A percentile compares a stretch with the other conserved stretches of the same genome.
These are phyloP conservation scores for Thysanoteuthis rhombus DNA, from an alignment of 2,888 invertebrate genomes.

Conservation along the genomic window DNA sequence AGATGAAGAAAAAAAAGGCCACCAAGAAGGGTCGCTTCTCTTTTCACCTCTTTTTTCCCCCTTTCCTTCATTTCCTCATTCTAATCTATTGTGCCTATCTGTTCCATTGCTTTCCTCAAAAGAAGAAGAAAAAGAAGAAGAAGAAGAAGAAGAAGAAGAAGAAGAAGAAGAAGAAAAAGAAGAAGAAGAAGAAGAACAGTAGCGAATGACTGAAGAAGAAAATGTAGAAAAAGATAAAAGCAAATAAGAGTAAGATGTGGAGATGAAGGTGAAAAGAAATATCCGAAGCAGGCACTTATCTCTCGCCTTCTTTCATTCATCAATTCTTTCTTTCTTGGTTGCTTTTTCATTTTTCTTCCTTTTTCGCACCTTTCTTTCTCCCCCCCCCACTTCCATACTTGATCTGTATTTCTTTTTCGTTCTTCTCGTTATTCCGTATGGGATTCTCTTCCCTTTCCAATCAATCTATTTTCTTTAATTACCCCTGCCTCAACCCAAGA, in stretches of 20 bases:
- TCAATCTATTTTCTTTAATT: not conserved
- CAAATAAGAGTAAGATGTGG: not conserved
- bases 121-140: not conserved
- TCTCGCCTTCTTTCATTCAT: too few species aligned
- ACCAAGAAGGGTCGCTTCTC: not conserved
- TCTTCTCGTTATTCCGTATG: not conserved
- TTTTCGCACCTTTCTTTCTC: not conserved
- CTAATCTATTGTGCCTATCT: too few species aligned
- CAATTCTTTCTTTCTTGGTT: too few species aligned
- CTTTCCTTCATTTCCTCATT: not conserved
- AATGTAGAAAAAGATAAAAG: not conserved
- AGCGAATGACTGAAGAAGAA: not conserved
- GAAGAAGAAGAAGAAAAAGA: not conserved
- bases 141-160: not conserved
- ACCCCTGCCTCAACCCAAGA: not conserved
- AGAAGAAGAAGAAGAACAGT: fast-evolving
- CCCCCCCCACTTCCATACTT: not conserved
- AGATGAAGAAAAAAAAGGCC: too few species aligned
- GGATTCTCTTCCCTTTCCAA: not conserved
- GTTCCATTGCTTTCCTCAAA: not conserved
- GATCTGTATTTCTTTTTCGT: not conserved
- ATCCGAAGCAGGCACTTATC: not conserved
- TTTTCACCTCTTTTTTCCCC: not conserved
- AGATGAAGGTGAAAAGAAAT: not conserved
- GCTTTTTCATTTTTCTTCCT: not conserved